Evolutionary conservation across 2,888 invertebrate genomes (phyloP), one percentile per base, ranked within the genome.

Genomic region (Nudaria mundana): DNA sequence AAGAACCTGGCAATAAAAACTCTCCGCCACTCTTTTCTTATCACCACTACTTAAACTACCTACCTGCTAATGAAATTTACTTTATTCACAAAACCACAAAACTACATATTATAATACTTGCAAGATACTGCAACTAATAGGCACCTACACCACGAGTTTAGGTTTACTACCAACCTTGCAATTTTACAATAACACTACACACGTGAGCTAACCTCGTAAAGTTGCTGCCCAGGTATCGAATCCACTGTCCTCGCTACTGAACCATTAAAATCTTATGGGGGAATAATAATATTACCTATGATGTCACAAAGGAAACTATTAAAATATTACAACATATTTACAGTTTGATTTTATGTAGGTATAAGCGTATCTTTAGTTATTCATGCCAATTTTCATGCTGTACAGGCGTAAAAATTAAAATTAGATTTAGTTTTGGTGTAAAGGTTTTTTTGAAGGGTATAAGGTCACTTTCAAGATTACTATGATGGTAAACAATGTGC

Each of bases 271-370:
- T 23, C 30, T 52, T 24, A 57, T 55, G 51, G 50, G 52, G 39
- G 56, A 57, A 61, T 63, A n/a, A n/a, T 55, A 63, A 58, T 53
- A 53, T n/a, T n/a, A n/a, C n/a, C 45, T 48, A 46, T 68, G 64
- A 70, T 61, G 70, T 73, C 73, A 74, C 71, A 71, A 71, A 76
- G 71, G 75, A 75, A 75, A 63, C 56, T 40, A 56, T 20, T 69
- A 63, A 74, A 72, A 31, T 10, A 28, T 40, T 7, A 26, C 39
- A 30, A 25, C 18, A 30, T 42, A 46, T 51, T 48, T 42, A 47
- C 44, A 10, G 54, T 48, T 30, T 2, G 13, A 44, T 44, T 45
- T 48, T 48, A 47, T 44, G 43, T 13, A 47, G 42, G 43, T 13
- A 3, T 13, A 37, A 44, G 54, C 49, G 43, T 37, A 7, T n/a